These are phyloP conservation scores for Sitodiplosis mosellana DNA, from an alignment of 1,140 invertebrate species.

Conservation along the genomic window DNA sequence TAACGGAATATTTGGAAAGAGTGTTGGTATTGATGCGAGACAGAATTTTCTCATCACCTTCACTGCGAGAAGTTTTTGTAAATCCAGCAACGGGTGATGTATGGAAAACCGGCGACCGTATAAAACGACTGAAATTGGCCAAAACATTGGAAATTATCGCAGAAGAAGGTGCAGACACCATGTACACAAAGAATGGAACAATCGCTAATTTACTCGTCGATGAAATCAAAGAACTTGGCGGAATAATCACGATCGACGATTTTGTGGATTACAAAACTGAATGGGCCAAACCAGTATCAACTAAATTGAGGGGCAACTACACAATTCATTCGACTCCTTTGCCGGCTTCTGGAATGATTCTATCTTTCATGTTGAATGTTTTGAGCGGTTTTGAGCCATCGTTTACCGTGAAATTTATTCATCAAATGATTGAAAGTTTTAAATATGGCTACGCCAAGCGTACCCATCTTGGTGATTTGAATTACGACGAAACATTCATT, in stretches of 20 bases:
- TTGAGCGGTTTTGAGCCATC: conserved; percentile 53
- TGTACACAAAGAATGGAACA: conserved; percentile 33
- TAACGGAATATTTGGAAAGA: conserved; percentile 18
- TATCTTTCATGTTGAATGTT: conserved; percentile 67
- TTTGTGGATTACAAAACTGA: conserved; percentile 36
- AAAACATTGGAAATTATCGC: conserved; percentile 37
- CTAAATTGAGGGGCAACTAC: conserved; percentile 27
- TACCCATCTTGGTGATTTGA: background rate
- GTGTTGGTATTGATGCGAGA: conserved; percentile 31
- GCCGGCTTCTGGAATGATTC: conserved; percentile 56
- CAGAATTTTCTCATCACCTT: conserved; percentile 40
- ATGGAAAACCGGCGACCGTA: conserved; percentile 29
- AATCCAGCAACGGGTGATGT: conserved; percentile 7
- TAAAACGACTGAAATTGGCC: conserved; percentile 34
- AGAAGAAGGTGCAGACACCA: conserved; percentile 24
- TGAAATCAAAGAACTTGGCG: conserved; percentile 35
- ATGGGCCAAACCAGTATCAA: conserved; percentile 35
- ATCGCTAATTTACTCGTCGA: conserved; percentile 31
- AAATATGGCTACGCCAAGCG: conserved; percentile 2
- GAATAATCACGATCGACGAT: conserved; percentile 39
- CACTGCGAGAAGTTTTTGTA: conserved; percentile 1
- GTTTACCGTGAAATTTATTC: conserved; percentile 65
- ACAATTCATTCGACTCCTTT: conserved; percentile 50
- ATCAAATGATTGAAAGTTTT: conserved; percentile 24
- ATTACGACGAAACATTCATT: background rate